Base-by-base conservation (phyloP, 2,113 vertebrate genomes). In the Mola mola region DNA sequence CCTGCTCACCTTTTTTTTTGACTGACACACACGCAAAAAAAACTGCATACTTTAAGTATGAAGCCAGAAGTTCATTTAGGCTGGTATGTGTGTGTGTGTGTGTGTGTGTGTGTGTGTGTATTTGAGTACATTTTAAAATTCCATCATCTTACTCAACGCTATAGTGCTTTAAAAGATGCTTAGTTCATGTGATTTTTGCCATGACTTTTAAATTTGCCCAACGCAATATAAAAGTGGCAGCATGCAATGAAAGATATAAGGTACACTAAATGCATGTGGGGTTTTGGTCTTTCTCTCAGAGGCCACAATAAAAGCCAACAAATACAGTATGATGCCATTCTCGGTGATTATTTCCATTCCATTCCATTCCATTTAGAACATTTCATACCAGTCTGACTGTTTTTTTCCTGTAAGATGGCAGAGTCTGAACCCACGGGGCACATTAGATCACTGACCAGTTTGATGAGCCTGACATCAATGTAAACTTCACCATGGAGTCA, bases 11-110 rank as follows among this genome's bases (percentile, higher is more conserved):
- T 56, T 57, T 38, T 57, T 69, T 48, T 69, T 73, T 50, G 57
- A 81, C 80, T 63, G 58, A 82, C 72, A 66, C 56, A 64, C 34
- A 21, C 37, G 41, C 53, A 49, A 48, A 61, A 82, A 73, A 75
- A 55, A 76, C 50, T 66, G 86, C 87, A 89, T 87, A 88, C 75
- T 89, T 91, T 89, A 67, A 85, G 88, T 85, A 87, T 85, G 80
- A 85, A 90, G 84, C 78, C 81, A 86, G 68, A 75, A 71, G 51
- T 72, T 62, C 66, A 74, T 71, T 58, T 65, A 60, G 44, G 47
- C 59, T 58, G 36, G 44, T 61, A 36, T 67, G 43, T 67, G 44
- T 44, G 50, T 42, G 34, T 52, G 31, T 13, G 24, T 68, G 60
- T 37, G 44, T 41, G 33, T 40, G 61, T 71, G 75, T 41, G 58